These are phyloP conservation scores for Antigone vipio DNA, from an alignment of 2,113 vertebrate species.

Conservation along the genomic window DNA sequence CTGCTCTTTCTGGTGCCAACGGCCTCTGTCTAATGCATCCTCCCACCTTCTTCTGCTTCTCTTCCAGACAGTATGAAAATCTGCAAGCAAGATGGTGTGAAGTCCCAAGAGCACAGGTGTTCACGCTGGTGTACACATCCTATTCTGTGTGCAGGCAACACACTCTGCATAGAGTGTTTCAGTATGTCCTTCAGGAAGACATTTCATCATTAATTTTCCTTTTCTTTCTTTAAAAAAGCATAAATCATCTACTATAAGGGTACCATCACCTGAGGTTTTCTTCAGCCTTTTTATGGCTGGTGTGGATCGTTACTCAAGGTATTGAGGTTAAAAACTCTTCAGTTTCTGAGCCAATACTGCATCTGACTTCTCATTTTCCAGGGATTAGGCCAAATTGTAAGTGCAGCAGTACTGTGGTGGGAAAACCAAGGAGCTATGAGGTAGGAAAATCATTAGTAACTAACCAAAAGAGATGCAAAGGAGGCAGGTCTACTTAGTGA, in stretches of 20 bases:
- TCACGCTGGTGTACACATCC: fast-evolving
- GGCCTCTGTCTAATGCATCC: fast-evolving
- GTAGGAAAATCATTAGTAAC: neutral
- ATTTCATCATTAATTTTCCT: neutral
- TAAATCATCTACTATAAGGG: neutral
- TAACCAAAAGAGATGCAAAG: neutral
- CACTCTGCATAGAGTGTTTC: fast-evolving
- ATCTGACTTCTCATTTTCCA: neutral
- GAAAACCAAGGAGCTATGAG: neutral
- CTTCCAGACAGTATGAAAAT: neutral
- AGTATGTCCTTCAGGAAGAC: neutral
- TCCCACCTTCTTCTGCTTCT: neutral
- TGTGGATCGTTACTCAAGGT: neutral
- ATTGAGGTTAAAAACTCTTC: neutral
- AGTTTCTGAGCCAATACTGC: neutral
- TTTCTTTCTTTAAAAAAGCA: neutral
- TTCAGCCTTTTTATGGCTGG: neutral
- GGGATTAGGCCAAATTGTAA: neutral
- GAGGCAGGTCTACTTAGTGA: neutral
- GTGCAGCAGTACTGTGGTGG: neutral
- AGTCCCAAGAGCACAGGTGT: neutral
- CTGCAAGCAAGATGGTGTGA: neutral
- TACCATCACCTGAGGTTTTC: neutral
- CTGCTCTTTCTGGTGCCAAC: neutral
- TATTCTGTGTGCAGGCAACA: neutral